Conservation (phyloP, 2,797 vertebrate species). For the Sebastes matsubarae region DNA sequence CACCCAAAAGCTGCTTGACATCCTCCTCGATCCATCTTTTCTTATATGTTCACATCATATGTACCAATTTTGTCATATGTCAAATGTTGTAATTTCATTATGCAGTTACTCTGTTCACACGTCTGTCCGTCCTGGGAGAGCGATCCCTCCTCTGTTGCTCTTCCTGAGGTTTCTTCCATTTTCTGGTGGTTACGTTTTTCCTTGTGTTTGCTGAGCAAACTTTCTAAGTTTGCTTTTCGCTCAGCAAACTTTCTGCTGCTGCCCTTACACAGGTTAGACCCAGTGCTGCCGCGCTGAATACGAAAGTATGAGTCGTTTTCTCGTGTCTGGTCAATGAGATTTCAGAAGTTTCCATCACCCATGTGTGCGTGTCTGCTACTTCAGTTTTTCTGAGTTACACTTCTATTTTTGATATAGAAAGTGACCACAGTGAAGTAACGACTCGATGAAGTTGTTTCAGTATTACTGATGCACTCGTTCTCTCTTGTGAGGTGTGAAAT, state of each 20-base stretch:
- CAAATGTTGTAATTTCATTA: too few relatives aligned
- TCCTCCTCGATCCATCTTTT: too few relatives aligned
- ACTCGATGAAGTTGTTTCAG: not conserved
- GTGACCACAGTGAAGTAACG: not conserved
- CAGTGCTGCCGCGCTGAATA: not conserved
- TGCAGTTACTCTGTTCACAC: fast-evolving
- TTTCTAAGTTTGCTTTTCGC: not conserved
- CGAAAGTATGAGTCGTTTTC: not conserved
- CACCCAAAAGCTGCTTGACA: too few relatives aligned
- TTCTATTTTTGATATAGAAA: not conserved
- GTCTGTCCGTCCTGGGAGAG: too few relatives aligned
- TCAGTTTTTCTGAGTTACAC: not conserved
- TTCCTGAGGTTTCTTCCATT: too few relatives aligned
- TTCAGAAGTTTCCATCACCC: not conserved
- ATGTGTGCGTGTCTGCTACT: not conserved
- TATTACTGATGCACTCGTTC: not conserved
- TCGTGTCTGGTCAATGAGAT: not conserved
- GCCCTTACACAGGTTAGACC: too few relatives aligned
- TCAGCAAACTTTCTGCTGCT: not conserved
- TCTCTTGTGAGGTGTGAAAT: not conserved
- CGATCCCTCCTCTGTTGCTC: too few relatives aligned
- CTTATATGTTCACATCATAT: too few relatives aligned
- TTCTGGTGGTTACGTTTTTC: too few relatives aligned
- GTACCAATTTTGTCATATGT: too few relatives aligned
- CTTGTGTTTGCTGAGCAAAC: too few relatives aligned